phyloP scores from a whole-genome alignment of 1,140 invertebrate genomes.

The Pachypeltis micranthus region DNA sequence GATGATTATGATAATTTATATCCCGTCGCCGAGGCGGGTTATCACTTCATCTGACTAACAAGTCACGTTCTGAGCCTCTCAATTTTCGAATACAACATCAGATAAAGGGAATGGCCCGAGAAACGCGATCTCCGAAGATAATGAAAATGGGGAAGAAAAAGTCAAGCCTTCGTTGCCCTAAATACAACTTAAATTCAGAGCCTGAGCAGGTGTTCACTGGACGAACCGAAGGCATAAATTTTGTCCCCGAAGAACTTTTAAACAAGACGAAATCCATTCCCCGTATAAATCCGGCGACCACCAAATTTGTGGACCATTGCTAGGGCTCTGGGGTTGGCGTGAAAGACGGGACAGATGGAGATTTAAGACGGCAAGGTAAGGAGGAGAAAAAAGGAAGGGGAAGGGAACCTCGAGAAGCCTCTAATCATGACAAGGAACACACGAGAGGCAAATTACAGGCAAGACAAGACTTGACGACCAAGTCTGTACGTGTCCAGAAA shows the following conservation, averaged over 20 bases:
- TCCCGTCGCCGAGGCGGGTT: neutral
- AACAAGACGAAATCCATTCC: too few relatives aligned
- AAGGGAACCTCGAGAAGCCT: neutral
- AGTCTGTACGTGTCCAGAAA: slow-evolving; percentile 6
- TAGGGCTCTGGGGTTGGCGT: too few relatives aligned
- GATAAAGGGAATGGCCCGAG: neutral
- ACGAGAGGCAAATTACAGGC: slow-evolving; percentile 8
- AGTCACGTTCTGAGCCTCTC: slow-evolving; percentile 5
- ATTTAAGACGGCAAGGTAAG: too few relatives aligned
- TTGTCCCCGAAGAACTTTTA: too few relatives aligned
- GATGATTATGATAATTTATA: slow-evolving; percentile 3
- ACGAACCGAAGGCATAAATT: too few relatives aligned
- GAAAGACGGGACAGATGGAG: too few relatives aligned
- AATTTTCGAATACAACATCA: neutral
- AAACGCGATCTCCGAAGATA: neutral
- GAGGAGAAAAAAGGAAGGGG: neutral
- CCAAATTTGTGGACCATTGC: too few relatives aligned
- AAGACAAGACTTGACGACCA: neutral
- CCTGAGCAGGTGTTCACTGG: too few relatives aligned
- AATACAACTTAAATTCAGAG: too few relatives aligned
- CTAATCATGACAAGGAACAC: slow-evolving; percentile 9
- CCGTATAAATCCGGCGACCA: too few relatives aligned
- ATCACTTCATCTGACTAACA: slow-evolving; percentile 4
- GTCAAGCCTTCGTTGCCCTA: too few relatives aligned
- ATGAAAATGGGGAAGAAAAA: neutral